Percentiles rank a stretch among this genome's conserved stretches.
These are phyloP conservation scores for Andrena dorsata DNA, from an alignment of 2,888 invertebrate genomes.

Conservation along the genomic window DNA sequence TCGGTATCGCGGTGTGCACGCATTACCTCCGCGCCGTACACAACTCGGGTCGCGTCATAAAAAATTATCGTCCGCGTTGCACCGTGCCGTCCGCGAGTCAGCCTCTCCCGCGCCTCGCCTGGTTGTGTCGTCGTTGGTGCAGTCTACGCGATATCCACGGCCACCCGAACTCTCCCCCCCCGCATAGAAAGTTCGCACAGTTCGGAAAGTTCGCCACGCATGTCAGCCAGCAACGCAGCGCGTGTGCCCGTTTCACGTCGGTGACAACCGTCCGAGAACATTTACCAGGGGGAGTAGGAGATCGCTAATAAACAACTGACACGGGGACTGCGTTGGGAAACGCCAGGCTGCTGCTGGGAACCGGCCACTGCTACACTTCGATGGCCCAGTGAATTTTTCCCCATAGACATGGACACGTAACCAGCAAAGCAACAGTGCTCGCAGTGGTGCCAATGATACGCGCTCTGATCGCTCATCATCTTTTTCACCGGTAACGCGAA, in stretches of 20 bases:
- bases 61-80: background rate
- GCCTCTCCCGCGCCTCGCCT: background rate
- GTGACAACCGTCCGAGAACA: slow-evolving; percentile 30
- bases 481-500: slow-evolving; percentile 30
- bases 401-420: slow-evolving; percentile 36
- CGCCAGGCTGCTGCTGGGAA: background rate
- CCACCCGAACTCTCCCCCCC: background rate
- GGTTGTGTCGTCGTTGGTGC: slow-evolving; percentile 23
- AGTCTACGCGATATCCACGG: background rate
- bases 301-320: background rate
- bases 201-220: slow-evolving; percentile 8
- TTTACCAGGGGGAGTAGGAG: background rate
- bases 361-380: background rate
- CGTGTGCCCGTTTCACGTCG: slow-evolving; percentile 19
- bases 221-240: slow-evolving; percentile 17
- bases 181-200: slow-evolving; percentile 4
- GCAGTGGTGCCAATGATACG: slow-evolving; percentile 21
- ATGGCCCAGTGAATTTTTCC: background rate
- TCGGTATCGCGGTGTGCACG: slow-evolving; percentile 57
- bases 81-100: background rate
- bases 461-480: background rate
- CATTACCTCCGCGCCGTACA: slow-evolving; percentile 22
- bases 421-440: slow-evolving; percentile 12
- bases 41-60: background rate
- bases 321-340: background rate